Base-by-base conservation (phyloP, 2,797 vertebrate genomes). In the Catostomus latipinnis region DNA sequence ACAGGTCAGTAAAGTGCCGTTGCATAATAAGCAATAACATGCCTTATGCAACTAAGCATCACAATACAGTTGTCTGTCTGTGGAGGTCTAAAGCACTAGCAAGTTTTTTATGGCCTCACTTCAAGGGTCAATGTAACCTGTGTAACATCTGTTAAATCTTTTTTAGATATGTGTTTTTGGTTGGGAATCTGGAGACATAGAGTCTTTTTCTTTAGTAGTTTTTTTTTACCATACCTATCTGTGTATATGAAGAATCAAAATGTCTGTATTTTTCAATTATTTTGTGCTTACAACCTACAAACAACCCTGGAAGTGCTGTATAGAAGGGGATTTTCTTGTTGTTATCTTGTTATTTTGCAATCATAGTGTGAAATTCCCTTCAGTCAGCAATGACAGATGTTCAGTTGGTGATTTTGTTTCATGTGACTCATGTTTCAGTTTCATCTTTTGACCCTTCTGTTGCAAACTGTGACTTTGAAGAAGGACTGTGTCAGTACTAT, bases 381-480 rank as follows among this genome's bases (percentile, higher is more conserved):
- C 11, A 65, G 67, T 78, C 68, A 63, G 34, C 68, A 65, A 22
- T 67, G 12, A 8, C 16, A 69, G 52, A 72, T 6, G 16, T 72
- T 71, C 53, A 57, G 12, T 46, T 8, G 54, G 52, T 56, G 43
- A 14, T 5, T 72, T 69, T 57, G 8, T 71, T 72, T 67, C 11
- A 43, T 62, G 66, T 62, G 65, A 53, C 34, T 78, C 16, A 43
- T 34, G 10, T 88, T 85, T n/a, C 86, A 98, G 97, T 91, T 82
- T 85, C 91, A 1, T 84, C 83, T 71, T 93, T 97, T 87, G 94
- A 94, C 88, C 93, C 94, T 48, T 85, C 91, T 0, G 85, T 90
- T 43, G 96, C 94, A 78, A 93, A 92, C 91, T 98, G 97, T 86
- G 91, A 94, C 86, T 98, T 98, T 91, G 96, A 98, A 83, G 87